These are phyloP conservation scores for Laticauda colubrina DNA, from an alignment of 2,113 vertebrate species.

Conservation along the genomic window DNA sequence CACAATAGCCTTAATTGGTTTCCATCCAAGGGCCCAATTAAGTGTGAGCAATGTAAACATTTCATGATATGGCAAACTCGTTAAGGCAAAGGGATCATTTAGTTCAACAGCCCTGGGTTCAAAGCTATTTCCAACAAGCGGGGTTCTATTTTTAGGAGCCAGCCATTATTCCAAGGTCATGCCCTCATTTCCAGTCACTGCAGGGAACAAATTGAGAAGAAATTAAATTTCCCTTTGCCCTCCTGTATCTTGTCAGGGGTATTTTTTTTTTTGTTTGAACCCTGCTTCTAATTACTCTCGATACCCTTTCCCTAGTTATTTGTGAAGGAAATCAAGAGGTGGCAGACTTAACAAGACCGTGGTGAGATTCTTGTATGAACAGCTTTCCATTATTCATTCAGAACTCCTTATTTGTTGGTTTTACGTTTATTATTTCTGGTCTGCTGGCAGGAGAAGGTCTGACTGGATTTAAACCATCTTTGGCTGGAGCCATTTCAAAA, in stretches of 20 bases:
- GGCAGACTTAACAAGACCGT: neutral
- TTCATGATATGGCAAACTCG: conserved; percentile 56
- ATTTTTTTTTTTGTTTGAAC: neutral
- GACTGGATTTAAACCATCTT: conserved; percentile 39
- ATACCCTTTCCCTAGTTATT: conserved; percentile 34
- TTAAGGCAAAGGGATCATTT: conserved; percentile 64
- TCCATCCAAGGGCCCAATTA: conserved; percentile 55
- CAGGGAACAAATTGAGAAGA: conserved; percentile 41
- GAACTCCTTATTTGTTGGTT: conserved; percentile 20
- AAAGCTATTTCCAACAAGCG: conserved; percentile 61
- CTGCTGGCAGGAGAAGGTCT: conserved; percentile 41
- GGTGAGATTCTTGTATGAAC: neutral
- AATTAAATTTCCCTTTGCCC: conserved; percentile 18
- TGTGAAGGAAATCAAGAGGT: conserved; percentile 3
- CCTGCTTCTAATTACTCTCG: conserved; percentile 62
- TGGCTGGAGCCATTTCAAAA: conserved; percentile 46
- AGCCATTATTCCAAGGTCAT: conserved; percentile 56
- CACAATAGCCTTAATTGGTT: conserved; percentile 38
- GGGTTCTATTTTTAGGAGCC: conserved; percentile 54
- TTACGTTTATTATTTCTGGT: conserved; percentile 36
- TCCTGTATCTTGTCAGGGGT: conserved; percentile 50
- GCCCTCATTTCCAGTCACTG: conserved; percentile 46
- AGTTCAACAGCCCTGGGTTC: conserved; percentile 59
- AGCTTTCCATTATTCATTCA: neutral
- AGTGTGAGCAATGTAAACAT: conserved; percentile 66